Evolutionary conservation across 2,113 vertebrate genomes (phyloP).

Genomic region (Dicaeum eximium): DNA sequence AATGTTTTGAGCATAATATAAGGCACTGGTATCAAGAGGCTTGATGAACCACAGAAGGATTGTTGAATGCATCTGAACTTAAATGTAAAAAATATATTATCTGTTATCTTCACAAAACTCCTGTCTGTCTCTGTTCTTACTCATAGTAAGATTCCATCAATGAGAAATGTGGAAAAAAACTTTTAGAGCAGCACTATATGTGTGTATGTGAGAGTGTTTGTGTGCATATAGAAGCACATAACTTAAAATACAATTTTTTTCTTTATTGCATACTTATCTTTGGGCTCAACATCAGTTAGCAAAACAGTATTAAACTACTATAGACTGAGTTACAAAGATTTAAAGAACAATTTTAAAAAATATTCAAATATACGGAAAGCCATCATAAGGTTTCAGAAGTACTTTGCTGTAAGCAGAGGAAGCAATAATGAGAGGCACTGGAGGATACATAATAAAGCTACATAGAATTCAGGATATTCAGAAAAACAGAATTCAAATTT

Average conservation of each 20-base stretch:
- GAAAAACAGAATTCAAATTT: background rate
- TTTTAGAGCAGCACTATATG: background rate
- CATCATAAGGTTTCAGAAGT: background rate
- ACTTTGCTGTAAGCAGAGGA: background rate
- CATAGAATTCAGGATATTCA: background rate
- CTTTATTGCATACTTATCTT: background rate
- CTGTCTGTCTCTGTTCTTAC: background rate
- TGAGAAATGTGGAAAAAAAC: background rate
- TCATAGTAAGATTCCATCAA: background rate
- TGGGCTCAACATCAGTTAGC: background rate
- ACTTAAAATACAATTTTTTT: background rate
- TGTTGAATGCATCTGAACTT: background rate
- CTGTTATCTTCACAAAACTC: background rate
- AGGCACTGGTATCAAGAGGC: background rate
- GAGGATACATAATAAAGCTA: background rate
- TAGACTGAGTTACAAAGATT: background rate
- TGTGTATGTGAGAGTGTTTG: background rate
- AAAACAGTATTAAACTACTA: background rate
- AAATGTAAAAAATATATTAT: background rate
- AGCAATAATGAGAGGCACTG: background rate
- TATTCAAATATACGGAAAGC: background rate
- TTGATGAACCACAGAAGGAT: fast-evolving
- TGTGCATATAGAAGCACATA: fast-evolving
- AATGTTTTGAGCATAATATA: background rate
- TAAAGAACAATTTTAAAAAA: background rate